These are phyloP conservation scores for Yponomeuta evonymella DNA, from an alignment of 2,888 invertebrate genomes.

Conservation along the genomic window DNA sequence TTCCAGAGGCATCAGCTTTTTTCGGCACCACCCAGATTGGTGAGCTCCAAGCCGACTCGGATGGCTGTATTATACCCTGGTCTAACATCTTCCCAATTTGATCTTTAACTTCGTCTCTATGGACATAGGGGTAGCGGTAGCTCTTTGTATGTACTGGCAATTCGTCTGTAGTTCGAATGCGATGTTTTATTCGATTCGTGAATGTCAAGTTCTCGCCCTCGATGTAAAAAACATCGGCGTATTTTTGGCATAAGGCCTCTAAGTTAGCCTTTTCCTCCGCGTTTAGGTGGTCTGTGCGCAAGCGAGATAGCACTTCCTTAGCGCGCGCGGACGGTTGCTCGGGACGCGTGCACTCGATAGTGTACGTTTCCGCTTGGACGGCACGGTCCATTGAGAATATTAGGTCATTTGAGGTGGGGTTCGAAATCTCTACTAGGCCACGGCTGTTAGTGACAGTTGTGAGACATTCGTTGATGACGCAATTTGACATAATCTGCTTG, in stretches of 20 bases:
- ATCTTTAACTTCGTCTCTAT: constrained; percentile 22
- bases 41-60: too few relatives aligned
- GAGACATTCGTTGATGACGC: too few relatives aligned
- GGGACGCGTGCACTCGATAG: not conserved
- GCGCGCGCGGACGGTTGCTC: constrained; percentile 23
- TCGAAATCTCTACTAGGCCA: too few relatives aligned
- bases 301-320: too few relatives aligned
- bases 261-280: constrained; percentile 22
- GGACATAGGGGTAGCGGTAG: constrained; percentile 24
- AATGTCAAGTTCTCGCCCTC: constrained; percentile 22
- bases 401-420: constrained; percentile 10
- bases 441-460: too few relatives aligned
- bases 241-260: constrained; percentile 20
- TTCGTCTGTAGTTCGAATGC: constrained; percentile 21
- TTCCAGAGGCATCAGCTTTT: constrained; percentile 9
- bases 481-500: too few relatives aligned
- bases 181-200: constrained; percentile 23
- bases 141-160: constrained; percentile 24
- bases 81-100: constrained; percentile 12
- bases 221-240: constrained; percentile 27
- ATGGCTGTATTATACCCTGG: not conserved
- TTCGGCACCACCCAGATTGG: too few relatives aligned
- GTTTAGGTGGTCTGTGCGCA: too few relatives aligned
- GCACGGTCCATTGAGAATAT: constrained; percentile 8
- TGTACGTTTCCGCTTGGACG: not conserved